Percentiles rank a stretch among this genome's conserved stretches.
phyloP scores from a whole-genome alignment of 2,888 invertebrate genomes.

The Vannuccia rotundouncinata region DNA sequence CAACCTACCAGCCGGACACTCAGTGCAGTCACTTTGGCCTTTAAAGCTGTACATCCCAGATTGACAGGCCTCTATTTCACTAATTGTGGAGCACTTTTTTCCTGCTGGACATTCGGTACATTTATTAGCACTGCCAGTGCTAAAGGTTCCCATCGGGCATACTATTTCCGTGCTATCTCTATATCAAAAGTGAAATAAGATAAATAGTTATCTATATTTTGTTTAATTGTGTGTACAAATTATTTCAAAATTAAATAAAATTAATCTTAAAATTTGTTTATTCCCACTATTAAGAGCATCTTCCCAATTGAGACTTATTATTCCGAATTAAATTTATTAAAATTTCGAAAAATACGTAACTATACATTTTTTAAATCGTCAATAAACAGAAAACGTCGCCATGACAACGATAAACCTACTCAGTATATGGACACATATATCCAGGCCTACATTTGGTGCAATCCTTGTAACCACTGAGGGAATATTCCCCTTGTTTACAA shows the following conservation, averaged over 20 bases:
- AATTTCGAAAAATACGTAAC: no score
- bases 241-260: no score
- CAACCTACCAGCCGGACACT: neutral
- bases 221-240: no score
- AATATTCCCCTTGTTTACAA: slow-evolving; percentile 46
- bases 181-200: neutral
- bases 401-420: slow-evolving; percentile 37
- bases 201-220: no score
- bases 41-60: neutral
- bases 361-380: no score
- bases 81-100: neutral
- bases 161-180: neutral
- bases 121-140: neutral
- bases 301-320: no score
- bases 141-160: neutral
- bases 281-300: no score
- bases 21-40: neutral
- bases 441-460: slow-evolving; percentile 48
- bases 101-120: neutral
- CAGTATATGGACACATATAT: slow-evolving; percentile 46
- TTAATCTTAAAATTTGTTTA: no score
- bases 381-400: no score
- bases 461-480: slow-evolving; percentile 42
- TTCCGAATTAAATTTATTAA: no score
- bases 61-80: neutral